Conservation (phyloP, 2,888 invertebrate species). For the Melieria crassipennis region DNA sequence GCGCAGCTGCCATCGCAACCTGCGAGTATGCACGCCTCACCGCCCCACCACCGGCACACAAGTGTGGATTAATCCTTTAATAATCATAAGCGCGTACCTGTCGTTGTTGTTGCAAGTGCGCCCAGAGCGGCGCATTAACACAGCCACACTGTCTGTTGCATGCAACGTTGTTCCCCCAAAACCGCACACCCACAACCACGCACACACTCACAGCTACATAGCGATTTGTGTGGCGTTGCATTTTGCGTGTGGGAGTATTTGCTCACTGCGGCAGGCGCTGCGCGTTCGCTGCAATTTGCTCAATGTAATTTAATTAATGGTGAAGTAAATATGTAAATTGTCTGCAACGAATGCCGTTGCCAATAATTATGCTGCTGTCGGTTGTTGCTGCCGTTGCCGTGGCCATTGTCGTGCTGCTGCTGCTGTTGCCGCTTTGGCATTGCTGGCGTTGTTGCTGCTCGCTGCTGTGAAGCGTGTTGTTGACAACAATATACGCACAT, state of each 20-base stretch:
- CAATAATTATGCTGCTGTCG: slow-evolving; percentile 8
- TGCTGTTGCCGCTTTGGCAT: slow-evolving; percentile 19
- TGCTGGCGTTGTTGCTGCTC: slow-evolving; percentile 20
- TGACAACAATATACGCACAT: slow-evolving; percentile 52
- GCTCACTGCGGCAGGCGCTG: slow-evolving; percentile 15
- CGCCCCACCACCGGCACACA: not conserved
- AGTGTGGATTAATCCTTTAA: slow-evolving; percentile 11
- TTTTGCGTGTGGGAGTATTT: slow-evolving; percentile 28
- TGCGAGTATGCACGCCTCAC: no score
- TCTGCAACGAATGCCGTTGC: slow-evolving; percentile 42
- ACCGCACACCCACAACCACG: not conserved
- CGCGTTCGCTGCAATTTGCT: slow-evolving; percentile 53
- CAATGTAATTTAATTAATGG: slow-evolving; percentile 64
- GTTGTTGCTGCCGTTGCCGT: slow-evolving; percentile 19
- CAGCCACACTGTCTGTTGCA: not conserved
- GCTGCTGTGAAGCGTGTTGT: slow-evolving; percentile 52
- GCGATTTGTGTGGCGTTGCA: not conserved
- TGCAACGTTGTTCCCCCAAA: not conserved
- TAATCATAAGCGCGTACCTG: slow-evolving; percentile 3
- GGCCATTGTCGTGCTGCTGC: slow-evolving; percentile 13
- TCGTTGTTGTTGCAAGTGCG: not conserved
- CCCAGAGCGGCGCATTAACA: not conserved
- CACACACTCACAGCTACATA: not conserved
- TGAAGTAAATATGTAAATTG: slow-evolving; percentile 59
- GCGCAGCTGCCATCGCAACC: no score